phyloP scores from a whole-genome alignment of 2,888 invertebrate species.

The Amblyjoppa fuscipennis region DNA sequence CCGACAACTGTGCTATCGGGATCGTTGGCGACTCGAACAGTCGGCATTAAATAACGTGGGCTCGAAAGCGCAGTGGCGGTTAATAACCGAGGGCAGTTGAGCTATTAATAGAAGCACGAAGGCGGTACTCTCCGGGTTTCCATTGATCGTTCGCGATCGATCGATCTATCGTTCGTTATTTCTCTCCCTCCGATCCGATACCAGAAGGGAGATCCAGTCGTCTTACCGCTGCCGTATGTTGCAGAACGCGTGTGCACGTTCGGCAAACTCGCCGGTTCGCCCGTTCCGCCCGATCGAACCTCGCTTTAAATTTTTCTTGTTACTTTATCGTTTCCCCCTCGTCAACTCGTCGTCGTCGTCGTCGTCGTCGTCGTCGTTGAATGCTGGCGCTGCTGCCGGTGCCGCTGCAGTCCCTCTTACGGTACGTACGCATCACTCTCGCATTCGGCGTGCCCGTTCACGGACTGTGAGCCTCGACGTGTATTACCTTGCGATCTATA shows the following conservation, averaged over 20 bases:
- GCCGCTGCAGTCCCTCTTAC: conserved; percentile 8
- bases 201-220: conserved; percentile 59
- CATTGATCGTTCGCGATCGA: conserved; percentile 67
- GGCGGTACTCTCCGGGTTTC: conserved; percentile 64
- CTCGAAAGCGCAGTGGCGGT: conserved; percentile 59
- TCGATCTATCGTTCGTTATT: conserved; percentile 47
- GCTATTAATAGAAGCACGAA: conserved; percentile 73
- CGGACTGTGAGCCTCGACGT: conserved; percentile 9
- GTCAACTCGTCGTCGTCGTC: conserved; percentile 40
- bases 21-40: conserved; percentile 52
- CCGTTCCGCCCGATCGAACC: conserved; percentile 49
- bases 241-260: conserved; percentile 33
- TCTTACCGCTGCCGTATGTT: conserved; percentile 42
- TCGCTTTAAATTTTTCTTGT: neutral
- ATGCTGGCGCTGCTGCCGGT: neutral
- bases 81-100: conserved; percentile 67
- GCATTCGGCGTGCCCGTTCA: conserved; percentile 1
- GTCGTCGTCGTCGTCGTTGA: conserved; percentile 21
- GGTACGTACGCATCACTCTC: conserved; percentile 25
- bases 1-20: conserved; percentile 2
- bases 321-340: conserved; percentile 31
- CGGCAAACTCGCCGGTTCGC: conserved; percentile 33
- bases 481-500: conserved; percentile 51
- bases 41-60: conserved; percentile 63
- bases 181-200: conserved; percentile 35